Evolutionary conservation across 1,140 invertebrate species (phyloP).

Genomic region (Bombus waltoni): DNA sequence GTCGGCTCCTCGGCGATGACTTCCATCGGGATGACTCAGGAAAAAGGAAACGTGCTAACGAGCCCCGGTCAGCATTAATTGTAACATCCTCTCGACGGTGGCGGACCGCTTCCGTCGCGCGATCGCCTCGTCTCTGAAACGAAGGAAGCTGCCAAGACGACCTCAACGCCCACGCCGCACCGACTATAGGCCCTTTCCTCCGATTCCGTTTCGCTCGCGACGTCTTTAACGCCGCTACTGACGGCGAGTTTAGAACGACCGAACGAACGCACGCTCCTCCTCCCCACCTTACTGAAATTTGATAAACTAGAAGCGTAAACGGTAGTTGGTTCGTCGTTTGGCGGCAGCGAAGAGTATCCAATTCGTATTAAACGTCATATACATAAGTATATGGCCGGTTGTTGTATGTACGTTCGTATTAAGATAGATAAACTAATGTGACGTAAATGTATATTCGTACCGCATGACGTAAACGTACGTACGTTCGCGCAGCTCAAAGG

Average conservation of each 20-base stretch:
- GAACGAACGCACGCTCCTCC: too few relatives aligned
- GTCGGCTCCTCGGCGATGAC: constrained; percentile 45
- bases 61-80: constrained; percentile 80
- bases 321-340: too few relatives aligned
- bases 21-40: constrained; percentile 73
- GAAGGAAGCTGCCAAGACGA: constrained; percentile 79
- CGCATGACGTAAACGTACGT: too few relatives aligned
- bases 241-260: not conserved
- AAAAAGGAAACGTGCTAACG: constrained; percentile 81
- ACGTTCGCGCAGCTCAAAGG: too few relatives aligned
- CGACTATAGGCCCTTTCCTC: constrained; percentile 60
- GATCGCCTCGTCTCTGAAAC: constrained; percentile 66
- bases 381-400: too few relatives aligned
- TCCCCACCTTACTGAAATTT: too few relatives aligned
- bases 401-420: too few relatives aligned
- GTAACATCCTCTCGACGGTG: constrained; percentile 79
- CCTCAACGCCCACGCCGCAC: constrained; percentile 74
- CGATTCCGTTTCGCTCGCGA: not conserved
- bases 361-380: too few relatives aligned
- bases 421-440: too few relatives aligned
- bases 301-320: too few relatives aligned
- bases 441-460: too few relatives aligned
- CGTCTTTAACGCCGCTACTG: constrained; percentile 8
- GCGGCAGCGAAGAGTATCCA: too few relatives aligned
- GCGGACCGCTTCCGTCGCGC: constrained; percentile 76